These are phyloP conservation scores for Idaea biselata DNA, from an alignment of 2,888 invertebrate species.

Conservation along the genomic window DNA sequence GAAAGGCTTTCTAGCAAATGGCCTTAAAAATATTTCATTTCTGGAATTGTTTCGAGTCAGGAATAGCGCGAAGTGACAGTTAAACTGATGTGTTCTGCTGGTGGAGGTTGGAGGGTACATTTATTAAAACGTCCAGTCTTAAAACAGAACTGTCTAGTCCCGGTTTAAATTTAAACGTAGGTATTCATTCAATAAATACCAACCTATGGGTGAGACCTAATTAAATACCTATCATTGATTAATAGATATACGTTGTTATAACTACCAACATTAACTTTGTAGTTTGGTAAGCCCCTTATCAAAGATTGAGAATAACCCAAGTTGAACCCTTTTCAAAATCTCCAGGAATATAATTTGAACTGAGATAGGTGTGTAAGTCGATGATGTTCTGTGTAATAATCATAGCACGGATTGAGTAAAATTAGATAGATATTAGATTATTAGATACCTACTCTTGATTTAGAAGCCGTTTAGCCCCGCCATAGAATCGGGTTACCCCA, in stretches of 20 bases:
- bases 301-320: not conserved
- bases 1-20: conserved; percentile 72
- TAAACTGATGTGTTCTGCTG: conserved; percentile 65
- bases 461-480: too few relatives aligned
- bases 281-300: conserved; percentile 3
- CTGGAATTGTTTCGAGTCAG: conserved; percentile 71
- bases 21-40: conserved; percentile 76
- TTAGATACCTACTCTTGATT: too few relatives aligned
- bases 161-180: conserved; percentile 20
- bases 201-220: too few relatives aligned
- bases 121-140: conserved; percentile 58
- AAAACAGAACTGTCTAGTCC: conserved; percentile 38
- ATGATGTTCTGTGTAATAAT: not conserved
- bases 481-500: too few relatives aligned
- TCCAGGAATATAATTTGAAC: not conserved
- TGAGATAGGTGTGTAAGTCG: not conserved
- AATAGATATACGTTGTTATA: too few relatives aligned
- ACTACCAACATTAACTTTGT: not conserved
- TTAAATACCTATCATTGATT: too few relatives aligned
- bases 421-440: too few relatives aligned
- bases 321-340: not conserved
- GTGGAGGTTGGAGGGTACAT: conserved; percentile 55
- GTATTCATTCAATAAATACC: too few relatives aligned
- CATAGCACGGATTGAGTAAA: not conserved
- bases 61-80: conserved; percentile 71